These are phyloP conservation scores for Crepidodera aurea DNA, from an alignment of 2,888 invertebrate genomes.

Conservation along the genomic window DNA sequence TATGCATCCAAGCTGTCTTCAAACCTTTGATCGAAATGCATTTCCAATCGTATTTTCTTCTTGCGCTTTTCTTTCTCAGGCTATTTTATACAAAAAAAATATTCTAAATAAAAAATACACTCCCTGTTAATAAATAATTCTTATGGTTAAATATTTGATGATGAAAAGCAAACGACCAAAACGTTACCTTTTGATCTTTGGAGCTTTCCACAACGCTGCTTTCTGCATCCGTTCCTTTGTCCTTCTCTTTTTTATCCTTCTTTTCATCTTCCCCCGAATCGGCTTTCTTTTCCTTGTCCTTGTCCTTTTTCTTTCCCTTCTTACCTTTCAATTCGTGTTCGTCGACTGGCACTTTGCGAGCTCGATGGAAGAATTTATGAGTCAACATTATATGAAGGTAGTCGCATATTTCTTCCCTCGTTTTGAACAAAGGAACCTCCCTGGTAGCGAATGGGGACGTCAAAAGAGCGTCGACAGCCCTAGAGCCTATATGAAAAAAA, in stretches of 20 bases:
- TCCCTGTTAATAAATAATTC: no score
- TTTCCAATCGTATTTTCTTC: conserved; percentile 93
- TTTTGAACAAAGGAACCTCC: conserved; percentile 79
- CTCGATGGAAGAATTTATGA: conserved; percentile 95
- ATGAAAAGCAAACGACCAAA: not conserved
- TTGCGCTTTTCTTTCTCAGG: conserved; percentile 74
- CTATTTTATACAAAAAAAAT: conserved; percentile 40
- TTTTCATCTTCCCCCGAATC: conserved; percentile 62
- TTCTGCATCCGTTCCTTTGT: conserved; percentile 63
- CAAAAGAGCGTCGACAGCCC: conserved; percentile 91
- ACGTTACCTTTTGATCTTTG: conserved; percentile 56
- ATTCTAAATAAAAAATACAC: not conserved
- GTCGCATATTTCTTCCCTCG: conserved; percentile 80
- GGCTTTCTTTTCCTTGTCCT: conserved; percentile 63
- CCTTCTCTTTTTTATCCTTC: conserved; percentile 61
- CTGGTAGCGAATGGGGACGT: conserved; percentile 89
- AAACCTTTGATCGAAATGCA: conserved; percentile 95
- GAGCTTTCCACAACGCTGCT: conserved; percentile 66
- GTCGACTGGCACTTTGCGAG: conserved; percentile 83
- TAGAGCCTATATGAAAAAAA: conserved; percentile 66
- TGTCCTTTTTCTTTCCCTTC: conserved; percentile 61
- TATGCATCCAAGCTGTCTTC: conserved; percentile 94
- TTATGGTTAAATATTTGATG: not conserved
- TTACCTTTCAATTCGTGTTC: conserved; percentile 72
- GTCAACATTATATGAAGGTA: conserved; percentile 85